Evolutionary conservation across 2,113 vertebrate genomes (phyloP).

Genomic region (Phocoena phocoena): DNA sequence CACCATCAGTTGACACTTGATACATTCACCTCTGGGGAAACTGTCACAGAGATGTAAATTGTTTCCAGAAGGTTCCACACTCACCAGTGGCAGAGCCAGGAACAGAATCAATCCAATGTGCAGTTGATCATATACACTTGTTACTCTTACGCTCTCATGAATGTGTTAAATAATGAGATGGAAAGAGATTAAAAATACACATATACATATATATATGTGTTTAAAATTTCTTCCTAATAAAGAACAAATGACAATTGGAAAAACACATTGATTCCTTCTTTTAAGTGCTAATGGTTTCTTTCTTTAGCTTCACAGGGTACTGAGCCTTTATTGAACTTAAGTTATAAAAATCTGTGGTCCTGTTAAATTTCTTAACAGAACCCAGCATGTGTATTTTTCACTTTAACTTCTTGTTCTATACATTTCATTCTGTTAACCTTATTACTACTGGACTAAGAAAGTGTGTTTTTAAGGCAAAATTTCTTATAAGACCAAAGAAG

Average conservation of each 20-base stretch:
- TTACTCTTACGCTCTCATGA: conserved; percentile 41
- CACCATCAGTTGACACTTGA: conserved; percentile 43
- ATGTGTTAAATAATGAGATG: conserved; percentile 60
- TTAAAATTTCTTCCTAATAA: conserved; percentile 52
- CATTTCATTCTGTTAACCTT: not conserved
- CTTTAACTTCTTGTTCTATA: conserved; percentile 6
- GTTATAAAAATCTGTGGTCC: not conserved
- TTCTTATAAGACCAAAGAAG: not conserved
- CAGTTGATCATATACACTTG: conserved; percentile 29
- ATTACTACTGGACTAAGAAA: not conserved
- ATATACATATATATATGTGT: conserved; percentile 24
- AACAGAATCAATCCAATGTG: conserved; percentile 56
- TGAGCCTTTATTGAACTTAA: conserved; percentile 31
- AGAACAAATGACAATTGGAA: conserved; percentile 54
- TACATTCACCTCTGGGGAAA: conserved; percentile 57
- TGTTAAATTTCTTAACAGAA: conserved; percentile 42
- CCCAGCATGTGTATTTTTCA: not conserved
- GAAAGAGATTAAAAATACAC: conserved; percentile 53
- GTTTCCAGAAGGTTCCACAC: conserved; percentile 62
- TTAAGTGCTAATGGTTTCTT: conserved; percentile 52
- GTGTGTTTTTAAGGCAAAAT: not conserved
- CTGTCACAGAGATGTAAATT: conserved; percentile 58
- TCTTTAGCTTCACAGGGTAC: conserved; percentile 30
- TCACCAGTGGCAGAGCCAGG: conserved; percentile 11
- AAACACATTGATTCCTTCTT: conserved; percentile 22